Base-by-base conservation (phyloP, 2,797 vertebrate species). In the Australoheros facetus region DNA sequence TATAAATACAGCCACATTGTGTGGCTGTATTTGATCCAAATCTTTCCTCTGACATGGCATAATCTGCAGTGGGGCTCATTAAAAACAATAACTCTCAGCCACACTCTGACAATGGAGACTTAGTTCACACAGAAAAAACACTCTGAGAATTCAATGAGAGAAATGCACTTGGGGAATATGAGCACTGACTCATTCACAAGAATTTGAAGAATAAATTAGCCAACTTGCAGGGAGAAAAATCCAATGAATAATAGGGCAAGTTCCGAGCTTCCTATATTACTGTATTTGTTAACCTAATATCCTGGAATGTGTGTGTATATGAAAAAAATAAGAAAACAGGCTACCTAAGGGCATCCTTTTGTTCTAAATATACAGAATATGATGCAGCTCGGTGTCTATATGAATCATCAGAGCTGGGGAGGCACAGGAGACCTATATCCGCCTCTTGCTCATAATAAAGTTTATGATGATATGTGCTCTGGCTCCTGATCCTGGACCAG, bases 11-110 rank as follows among this genome's bases (percentile, higher is more conserved):
- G 51, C 66, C 60, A 64, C 32, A 72, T 66, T 34, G 9, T 14
- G 30, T 62, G 60, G 26, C 26, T 26, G 26, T 58, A 82, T 75
- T 81, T 72, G 42, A 87, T 86, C 77, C 62, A 60, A 79, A 80
- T 73, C 80, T 85, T 89, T 79, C 64, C 71, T 48, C 37, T 85
- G 75, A 83, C 75, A 86, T 57, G 42, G 81, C 54, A 30, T 48
- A 87, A 87, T 83, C 51, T 87, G n/a, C 91, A 84, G 60, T 17
- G 89, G 89, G 89, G 84, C 88, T 94, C 86, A 92, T 94, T 94
- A 93, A 91, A 94, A 92, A 93, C 83, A 90, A 93, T 82, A 84
- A 86, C 32, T 87, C 60, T 62, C 54, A 60, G 58, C 56, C 30
- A 79, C 81, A 83, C 71, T 76, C 58, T 73, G 51, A 86, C 79